Percentiles rank a stretch among this genome's conserved stretches.
phyloP scores from a whole-genome alignment of 2,797 vertebrate genomes.

The Sus cebifrons region DNA sequence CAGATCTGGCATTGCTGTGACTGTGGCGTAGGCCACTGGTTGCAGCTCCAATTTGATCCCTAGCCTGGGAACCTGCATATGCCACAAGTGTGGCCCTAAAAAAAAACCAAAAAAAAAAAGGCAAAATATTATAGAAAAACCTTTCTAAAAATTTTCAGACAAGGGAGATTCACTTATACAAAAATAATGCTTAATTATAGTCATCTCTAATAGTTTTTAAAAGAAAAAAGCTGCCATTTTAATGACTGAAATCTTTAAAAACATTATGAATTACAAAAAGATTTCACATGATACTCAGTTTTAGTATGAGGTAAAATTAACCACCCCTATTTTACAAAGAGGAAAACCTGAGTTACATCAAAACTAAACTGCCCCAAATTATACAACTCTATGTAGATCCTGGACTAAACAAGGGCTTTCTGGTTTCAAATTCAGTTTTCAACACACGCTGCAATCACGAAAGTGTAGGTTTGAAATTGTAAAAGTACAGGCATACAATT shows the following conservation, averaged over 20 bases:
- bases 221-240: conserved; percentile 25
- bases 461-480: background rate
- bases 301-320: conserved; percentile 5
- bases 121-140: conserved; percentile 35
- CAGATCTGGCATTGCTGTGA: no score
- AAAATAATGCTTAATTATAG: conserved; percentile 27
- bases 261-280: conserved; percentile 36
- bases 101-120: background rate
- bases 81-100: no score
- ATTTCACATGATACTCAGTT: conserved; percentile 20
- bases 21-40: no score
- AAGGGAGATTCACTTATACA: conserved; percentile 21
- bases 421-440: conserved; percentile 22
- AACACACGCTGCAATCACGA: background rate
- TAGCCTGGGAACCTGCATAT: no score
- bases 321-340: background rate
- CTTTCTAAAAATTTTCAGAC: conserved; percentile 21
- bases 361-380: conserved; percentile 14
- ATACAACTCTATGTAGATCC: background rate
- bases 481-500: background rate
- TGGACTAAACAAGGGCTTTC: background rate
- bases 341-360: conserved; percentile 28
- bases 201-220: conserved; percentile 41
- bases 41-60: no score
- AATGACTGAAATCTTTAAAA: conserved; percentile 62